Conservation (phyloP, 2,113 vertebrate genomes). For the Gambusia holbrooki region DNA sequence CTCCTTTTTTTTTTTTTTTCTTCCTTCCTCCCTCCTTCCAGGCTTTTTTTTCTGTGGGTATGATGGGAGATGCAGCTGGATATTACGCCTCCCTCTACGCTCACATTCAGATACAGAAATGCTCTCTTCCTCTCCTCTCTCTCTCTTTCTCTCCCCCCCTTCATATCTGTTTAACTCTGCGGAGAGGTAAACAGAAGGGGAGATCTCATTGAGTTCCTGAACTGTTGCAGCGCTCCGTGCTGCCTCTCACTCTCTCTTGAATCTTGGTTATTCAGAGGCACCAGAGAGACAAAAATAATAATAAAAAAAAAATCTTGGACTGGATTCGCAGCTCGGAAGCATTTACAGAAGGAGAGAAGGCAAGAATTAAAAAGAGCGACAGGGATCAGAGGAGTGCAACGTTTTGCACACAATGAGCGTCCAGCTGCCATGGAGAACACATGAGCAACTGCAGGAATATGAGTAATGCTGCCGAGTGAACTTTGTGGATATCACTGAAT, state of each 20-base stretch:
- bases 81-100: constrained; percentile 7
- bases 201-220: constrained; percentile 76
- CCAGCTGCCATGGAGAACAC: constrained; percentile 55
- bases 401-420: constrained; percentile 1
- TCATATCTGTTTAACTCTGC: constrained; percentile 41
- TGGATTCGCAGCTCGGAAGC: constrained; percentile 20
- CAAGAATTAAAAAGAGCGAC: constrained; percentile 10
- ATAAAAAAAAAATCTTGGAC: constrained; percentile 34
- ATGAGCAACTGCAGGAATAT: constrained; percentile 18
- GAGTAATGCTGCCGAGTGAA: constrained; percentile 60
- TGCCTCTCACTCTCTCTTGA: constrained; percentile 25
- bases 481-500: constrained; percentile 62
- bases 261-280: not conserved
- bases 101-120: not conserved
- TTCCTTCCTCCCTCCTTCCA: constrained; percentile 28
- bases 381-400: constrained; percentile 27
- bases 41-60: constrained; percentile 50
- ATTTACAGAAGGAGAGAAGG: constrained; percentile 2
- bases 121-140: not conserved
- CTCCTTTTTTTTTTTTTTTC: constrained; percentile 14
- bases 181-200: constrained; percentile 57
- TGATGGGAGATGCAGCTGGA: constrained; percentile 71
- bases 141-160: constrained; percentile 26
- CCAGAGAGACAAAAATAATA: constrained; percentile 14
- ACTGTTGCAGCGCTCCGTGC: constrained; percentile 73